Percentiles rank a stretch among this genome's conserved stretches.
These are phyloP conservation scores for Syngnathus rostellatus DNA, from an alignment of 2,797 vertebrate species.

Conservation along the genomic window DNA sequence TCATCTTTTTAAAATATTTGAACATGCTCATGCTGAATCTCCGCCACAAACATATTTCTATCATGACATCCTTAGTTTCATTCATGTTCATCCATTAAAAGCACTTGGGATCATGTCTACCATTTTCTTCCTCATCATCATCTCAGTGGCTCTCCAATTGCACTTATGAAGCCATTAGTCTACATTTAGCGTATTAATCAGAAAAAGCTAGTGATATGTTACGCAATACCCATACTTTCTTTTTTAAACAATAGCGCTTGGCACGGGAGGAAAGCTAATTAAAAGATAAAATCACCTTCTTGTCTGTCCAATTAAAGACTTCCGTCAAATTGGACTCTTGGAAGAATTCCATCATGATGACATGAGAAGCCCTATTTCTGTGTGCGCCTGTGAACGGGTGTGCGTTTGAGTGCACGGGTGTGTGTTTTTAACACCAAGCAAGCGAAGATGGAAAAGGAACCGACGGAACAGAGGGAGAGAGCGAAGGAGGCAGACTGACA, in stretches of 20 bases:
- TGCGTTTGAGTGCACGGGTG: not conserved
- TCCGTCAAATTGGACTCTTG: constrained; percentile 55
- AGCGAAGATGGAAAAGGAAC: constrained; percentile 34
- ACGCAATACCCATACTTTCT: constrained; percentile 58
- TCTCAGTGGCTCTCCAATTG: constrained; percentile 24
- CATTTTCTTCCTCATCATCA: constrained; percentile 30
- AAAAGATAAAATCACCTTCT: constrained; percentile 68
- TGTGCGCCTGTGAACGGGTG: not conserved
- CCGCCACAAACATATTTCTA: constrained; percentile 5
- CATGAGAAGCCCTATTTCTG: constrained; percentile 28
- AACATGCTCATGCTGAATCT: constrained; percentile 18
- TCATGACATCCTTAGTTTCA: constrained; percentile 16
- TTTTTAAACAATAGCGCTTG: constrained; percentile 59
- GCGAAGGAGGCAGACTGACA: constrained; percentile 24
- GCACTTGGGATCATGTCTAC: constrained; percentile 26
- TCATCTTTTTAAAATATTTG: too few relatives aligned
- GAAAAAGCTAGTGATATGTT: constrained; percentile 54
- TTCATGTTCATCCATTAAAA: constrained; percentile 16
- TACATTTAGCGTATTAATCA: constrained; percentile 51
- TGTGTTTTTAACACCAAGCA: constrained; percentile 6
- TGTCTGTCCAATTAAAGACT: constrained; percentile 62
- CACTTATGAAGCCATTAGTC: constrained; percentile 59
- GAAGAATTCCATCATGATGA: constrained; percentile 60
- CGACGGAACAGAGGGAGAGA: constrained; percentile 36
- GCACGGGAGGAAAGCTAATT: constrained; percentile 63